Evolutionary conservation across 2,113 vertebrate genomes (phyloP).

Genomic region (Dipodomys ordii): DNA sequence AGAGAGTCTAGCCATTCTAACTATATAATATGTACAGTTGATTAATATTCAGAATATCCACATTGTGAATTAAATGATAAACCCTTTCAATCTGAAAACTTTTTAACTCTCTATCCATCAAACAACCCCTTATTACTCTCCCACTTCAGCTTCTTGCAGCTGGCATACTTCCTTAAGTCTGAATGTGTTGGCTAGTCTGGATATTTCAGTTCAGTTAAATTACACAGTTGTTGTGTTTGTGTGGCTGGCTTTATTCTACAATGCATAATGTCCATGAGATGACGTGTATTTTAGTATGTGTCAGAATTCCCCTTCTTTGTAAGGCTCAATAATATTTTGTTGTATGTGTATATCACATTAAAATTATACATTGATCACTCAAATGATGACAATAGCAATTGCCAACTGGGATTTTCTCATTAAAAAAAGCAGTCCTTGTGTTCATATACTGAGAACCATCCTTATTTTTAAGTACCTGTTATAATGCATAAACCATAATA

Average conservation of each 20-base stretch:
- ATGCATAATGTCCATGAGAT: not conserved
- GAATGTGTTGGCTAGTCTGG: not conserved
- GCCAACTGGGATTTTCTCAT: not conserved
- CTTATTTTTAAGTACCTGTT: not conserved
- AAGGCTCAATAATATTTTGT: not conserved
- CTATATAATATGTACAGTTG: not conserved
- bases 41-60: not conserved
- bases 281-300: not conserved
- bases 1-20: not conserved
- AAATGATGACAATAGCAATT: not conserved
- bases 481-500: not conserved
- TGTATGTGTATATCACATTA: not conserved
- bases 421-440: not conserved
- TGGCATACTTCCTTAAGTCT: not conserved
- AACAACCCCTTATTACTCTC: not conserved
- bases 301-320: not conserved
- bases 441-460: not conserved
- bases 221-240: not conserved
- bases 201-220: not conserved
- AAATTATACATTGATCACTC: not conserved
- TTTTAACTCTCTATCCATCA: not conserved
- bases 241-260: not conserved
- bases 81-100: not conserved
- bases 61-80: not conserved
- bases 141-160: fast-evolving